These are phyloP conservation scores for Blera fallax DNA, from an alignment of 2,888 invertebrate species.

Conservation along the genomic window DNA sequence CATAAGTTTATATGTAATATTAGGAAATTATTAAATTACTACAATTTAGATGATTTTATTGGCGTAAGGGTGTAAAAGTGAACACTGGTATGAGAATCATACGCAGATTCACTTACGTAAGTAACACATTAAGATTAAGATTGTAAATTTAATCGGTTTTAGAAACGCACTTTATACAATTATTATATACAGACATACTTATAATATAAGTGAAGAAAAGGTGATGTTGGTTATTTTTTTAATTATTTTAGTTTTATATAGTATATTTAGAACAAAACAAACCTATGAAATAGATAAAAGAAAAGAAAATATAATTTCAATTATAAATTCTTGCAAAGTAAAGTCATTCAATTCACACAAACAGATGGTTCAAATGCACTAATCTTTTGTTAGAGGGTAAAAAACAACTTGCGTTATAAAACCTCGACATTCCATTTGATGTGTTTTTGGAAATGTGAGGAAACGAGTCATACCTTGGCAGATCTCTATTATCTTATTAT, in stretches of 20 bases:
- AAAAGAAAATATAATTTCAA: not conserved
- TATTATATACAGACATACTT: slow-evolving; percentile 73
- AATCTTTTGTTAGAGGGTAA: too few relatives aligned
- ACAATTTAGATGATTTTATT: slow-evolving; percentile 67
- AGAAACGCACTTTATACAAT: slow-evolving; percentile 77
- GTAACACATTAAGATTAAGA: slow-evolving; percentile 63
- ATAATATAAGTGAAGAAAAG: slow-evolving; percentile 72
- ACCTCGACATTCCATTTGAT: too few relatives aligned
- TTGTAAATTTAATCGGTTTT: slow-evolving; percentile 74
- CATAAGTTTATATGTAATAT: slow-evolving; percentile 52
- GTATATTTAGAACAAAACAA: not conserved
- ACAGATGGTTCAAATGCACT: not conserved
- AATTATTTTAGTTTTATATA: slow-evolving; percentile 1
- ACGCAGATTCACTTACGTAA: slow-evolving; percentile 47
- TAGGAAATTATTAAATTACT: slow-evolving; percentile 66
- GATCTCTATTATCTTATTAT: too few relatives aligned
- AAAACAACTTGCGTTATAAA: too few relatives aligned
- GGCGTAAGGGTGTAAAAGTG: slow-evolving; percentile 59
- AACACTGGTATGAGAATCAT: slow-evolving; percentile 55
- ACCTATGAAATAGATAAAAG: slow-evolving; percentile 13
- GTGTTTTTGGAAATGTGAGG: too few relatives aligned
- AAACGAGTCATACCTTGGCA: too few relatives aligned
- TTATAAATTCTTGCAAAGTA: not conserved
- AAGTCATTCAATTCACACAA: not conserved
- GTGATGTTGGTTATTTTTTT: slow-evolving; percentile 48